Conservation (phyloP, 2,113 vertebrate genomes). For the Phyllostomus discolor region DNA sequence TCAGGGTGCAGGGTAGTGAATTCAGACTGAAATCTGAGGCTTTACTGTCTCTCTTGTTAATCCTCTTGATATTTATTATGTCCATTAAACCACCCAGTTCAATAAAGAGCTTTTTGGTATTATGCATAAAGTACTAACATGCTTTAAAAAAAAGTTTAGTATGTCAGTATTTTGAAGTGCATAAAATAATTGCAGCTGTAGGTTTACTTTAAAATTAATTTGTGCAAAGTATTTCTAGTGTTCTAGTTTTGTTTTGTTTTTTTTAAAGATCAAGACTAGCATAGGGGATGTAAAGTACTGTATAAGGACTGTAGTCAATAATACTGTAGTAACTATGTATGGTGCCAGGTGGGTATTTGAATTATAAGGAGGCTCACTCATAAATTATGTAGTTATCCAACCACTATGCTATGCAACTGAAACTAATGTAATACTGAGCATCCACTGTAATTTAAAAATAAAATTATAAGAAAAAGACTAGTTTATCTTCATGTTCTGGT, state of each 20-base stretch:
- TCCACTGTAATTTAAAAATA: not conserved
- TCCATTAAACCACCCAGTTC: not conserved
- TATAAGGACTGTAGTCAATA: not conserved
- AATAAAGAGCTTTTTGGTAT: not conserved
- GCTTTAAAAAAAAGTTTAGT: not conserved
- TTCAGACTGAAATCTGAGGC: not conserved
- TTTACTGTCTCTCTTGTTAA: not conserved
- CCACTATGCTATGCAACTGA: not conserved
- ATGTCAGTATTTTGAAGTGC: not conserved
- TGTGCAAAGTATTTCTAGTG: not conserved
- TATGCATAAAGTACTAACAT: not conserved
- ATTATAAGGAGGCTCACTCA: not conserved
- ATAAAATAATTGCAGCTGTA: not conserved
- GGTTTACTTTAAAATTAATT: not conserved
- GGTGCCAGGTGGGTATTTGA: not conserved
- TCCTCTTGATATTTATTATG: not conserved
- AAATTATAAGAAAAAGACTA: not conserved
- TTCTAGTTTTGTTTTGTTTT: not conserved
- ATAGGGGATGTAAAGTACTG: not conserved
- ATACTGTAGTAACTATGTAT: not conserved
- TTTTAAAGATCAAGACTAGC: not conserved
- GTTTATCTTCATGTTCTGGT: not conserved
- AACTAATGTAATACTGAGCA: not conserved
- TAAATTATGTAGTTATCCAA: not conserved
- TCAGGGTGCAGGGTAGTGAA: not conserved